A percentile compares a stretch with the other conserved stretches of the same genome.
Conservation (phyloP, 2,888 invertebrate genomes). For the Cistogaster globosa region DNA sequence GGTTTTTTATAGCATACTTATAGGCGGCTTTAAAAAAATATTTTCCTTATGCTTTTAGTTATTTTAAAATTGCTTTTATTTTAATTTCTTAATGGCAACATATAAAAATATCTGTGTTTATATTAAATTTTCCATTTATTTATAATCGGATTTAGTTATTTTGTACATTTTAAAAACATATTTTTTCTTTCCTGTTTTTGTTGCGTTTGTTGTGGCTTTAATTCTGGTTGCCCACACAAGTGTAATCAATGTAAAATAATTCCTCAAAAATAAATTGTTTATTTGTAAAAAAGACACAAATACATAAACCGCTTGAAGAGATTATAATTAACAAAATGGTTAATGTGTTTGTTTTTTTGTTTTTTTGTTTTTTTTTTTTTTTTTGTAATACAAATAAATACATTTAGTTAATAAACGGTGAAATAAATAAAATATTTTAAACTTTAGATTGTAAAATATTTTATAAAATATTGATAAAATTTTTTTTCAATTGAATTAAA, state of each 20-base stretch:
- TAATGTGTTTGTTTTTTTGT: no score
- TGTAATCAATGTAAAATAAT: slow-evolving; percentile 37
- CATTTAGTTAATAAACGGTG: no score
- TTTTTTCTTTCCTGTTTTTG: neutral
- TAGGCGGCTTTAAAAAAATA: neutral
- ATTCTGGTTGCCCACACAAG: slow-evolving; percentile 21
- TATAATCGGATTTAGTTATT: slow-evolving; percentile 36
- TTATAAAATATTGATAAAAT: no score
- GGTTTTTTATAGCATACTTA: neutral
- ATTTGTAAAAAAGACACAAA: neutral
- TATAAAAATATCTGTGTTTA: neutral
- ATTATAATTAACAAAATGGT: slow-evolving; percentile 46
- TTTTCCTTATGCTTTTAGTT: neutral
- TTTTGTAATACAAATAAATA: neutral
- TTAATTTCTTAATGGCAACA: neutral
- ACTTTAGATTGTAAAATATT: no score
- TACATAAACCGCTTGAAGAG: slow-evolving; percentile 10
- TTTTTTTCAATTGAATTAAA: no score
- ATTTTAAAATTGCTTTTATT: slow-evolving; percentile 6
- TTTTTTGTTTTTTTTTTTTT: no score
- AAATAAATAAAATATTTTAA: no score
- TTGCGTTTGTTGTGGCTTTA: slow-evolving; percentile 14
- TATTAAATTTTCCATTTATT: slow-evolving; percentile 21
- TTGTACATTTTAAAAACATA: slow-evolving; percentile 11
- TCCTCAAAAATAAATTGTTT: slow-evolving; percentile 10